Conservation (phyloP, 2,888 invertebrate species). For the Seladonia tumulorum region DNA sequence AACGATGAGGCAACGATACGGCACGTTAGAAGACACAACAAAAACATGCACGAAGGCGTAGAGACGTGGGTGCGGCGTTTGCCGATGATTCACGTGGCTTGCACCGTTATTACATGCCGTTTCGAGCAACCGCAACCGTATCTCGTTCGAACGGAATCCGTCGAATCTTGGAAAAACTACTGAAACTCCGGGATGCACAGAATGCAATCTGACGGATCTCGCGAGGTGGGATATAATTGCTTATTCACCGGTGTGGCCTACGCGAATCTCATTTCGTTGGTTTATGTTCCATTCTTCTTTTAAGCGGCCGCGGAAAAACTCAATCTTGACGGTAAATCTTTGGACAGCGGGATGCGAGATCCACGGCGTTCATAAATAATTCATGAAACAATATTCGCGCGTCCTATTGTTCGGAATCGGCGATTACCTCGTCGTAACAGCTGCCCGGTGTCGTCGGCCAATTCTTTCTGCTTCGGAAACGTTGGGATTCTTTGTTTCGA, state of each 20-base stretch:
- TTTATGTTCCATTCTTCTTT: conserved; percentile 66
- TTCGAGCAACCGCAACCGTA: conserved; percentile 42
- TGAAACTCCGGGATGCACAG: conserved; percentile 2
- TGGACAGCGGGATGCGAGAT: conserved; percentile 13
- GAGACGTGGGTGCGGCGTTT: conserved; percentile 71
- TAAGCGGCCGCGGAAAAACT: conserved; percentile 20
- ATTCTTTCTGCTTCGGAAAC: not conserved
- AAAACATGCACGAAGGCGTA: conserved; percentile 62
- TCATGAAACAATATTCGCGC: conserved; percentile 44
- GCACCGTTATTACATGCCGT: conserved; percentile 77
- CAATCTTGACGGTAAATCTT: conserved; percentile 49
- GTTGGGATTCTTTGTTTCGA: not conserved
- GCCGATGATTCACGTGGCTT: conserved; percentile 71
- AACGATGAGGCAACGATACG: conserved; percentile 50
- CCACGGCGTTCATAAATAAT: conserved; percentile 52
- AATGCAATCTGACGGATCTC: conserved; percentile 10
- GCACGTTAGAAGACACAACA: conserved; percentile 64
- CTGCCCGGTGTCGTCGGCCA: not conserved
- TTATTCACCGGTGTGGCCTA: conserved; percentile 57
- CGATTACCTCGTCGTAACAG: conserved; percentile 25
- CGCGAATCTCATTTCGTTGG: conserved; percentile 73
- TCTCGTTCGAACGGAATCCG: conserved; percentile 27
- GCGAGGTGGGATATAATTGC: conserved; percentile 47
- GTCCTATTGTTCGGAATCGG: conserved; percentile 42
- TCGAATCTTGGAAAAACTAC: conserved; percentile 31